A percentile compares a stretch with the other conserved stretches of the same genome.
These are phyloP conservation scores for Cricetomys ansorgei DNA, from an alignment of 2,113 vertebrate genomes.

Conservation along the genomic window DNA sequence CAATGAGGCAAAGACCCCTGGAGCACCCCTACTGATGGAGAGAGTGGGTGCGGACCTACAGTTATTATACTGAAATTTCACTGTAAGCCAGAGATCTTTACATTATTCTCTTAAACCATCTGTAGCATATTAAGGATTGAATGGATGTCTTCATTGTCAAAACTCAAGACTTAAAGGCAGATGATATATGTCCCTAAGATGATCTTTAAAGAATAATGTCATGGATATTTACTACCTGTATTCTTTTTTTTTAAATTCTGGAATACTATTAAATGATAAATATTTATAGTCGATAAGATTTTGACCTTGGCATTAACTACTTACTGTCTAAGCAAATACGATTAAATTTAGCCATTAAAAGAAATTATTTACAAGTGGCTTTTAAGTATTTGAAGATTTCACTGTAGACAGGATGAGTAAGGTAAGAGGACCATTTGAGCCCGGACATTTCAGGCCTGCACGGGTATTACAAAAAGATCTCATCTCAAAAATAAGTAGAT, in stretches of 20 bases:
- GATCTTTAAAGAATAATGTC: conserved; percentile 42
- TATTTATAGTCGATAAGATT: conserved; percentile 33
- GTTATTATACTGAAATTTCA: conserved; percentile 21
- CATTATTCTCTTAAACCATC: neutral
- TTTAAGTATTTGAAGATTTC: conserved; percentile 39
- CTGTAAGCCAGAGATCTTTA: neutral
- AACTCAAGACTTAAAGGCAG: conserved; percentile 17
- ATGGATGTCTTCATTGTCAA: neutral
- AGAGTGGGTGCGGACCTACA: too few relatives aligned
- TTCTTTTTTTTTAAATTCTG: neutral
- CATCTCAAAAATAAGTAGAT: neutral
- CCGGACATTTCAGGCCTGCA: neutral
- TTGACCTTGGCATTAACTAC: neutral
- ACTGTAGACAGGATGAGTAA: neutral
- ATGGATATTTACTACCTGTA: neutral
- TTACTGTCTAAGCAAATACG: conserved; percentile 27
- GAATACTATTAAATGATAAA: neutral
- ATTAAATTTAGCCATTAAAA: neutral
- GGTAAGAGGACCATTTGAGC: neutral
- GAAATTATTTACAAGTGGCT: neutral
- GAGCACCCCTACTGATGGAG: too few relatives aligned
- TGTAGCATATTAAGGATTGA: neutral
- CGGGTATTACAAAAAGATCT: neutral
- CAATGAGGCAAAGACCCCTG: too few relatives aligned
- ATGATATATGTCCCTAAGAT: neutral